phyloP scores from a whole-genome alignment of 2,113 vertebrate genomes.

The Rostratula benghalensis region DNA sequence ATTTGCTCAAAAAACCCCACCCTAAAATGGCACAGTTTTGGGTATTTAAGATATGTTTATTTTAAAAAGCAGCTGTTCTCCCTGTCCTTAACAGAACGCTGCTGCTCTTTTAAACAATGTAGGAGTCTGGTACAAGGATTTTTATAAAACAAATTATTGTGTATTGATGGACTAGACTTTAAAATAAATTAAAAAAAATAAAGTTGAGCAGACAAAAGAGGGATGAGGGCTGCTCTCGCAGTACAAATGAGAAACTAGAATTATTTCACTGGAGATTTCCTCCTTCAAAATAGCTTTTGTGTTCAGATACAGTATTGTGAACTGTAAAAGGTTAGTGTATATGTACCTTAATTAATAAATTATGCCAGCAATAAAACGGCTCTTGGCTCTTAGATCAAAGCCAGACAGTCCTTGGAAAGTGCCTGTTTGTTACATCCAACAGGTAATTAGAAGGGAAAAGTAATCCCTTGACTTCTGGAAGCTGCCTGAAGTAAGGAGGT shows the following conservation, averaged over 20 bases:
- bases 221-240: not conserved
- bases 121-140: not conserved
- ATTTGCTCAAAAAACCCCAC: not conserved
- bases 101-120: not conserved
- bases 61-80: not conserved
- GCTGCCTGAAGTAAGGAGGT: not conserved
- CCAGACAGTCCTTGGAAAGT: not conserved
- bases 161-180: not conserved
- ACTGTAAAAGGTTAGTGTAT: not conserved
- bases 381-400: conserved; percentile 24
- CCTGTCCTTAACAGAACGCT: not conserved
- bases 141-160: not conserved
- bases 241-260: not conserved
- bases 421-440: conserved; percentile 6
- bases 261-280: not conserved
- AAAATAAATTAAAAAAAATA: not conserved
- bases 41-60: not conserved
- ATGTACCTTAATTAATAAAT: conserved; percentile 21
- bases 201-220: not conserved
- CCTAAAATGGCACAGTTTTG: not conserved
- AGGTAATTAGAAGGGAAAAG: conserved; percentile 43
- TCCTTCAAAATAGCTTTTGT: not conserved
- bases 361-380: not conserved
- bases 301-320: not conserved
- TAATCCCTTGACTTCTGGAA: conserved; percentile 25